Conservation (phyloP, 2,888 invertebrate species). For the Cremastinae sp. region DNA sequence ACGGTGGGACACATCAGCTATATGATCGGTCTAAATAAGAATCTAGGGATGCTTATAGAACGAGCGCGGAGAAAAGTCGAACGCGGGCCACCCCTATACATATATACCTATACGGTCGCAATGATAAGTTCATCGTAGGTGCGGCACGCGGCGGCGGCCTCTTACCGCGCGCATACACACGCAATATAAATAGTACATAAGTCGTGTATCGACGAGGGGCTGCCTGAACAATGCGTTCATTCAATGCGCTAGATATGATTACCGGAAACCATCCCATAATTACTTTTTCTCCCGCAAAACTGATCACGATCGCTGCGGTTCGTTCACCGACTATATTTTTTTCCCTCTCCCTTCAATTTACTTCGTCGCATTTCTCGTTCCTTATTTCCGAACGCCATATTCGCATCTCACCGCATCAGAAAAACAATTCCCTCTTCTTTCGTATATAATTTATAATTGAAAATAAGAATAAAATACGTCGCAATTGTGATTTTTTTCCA, state of each 20-base stretch:
- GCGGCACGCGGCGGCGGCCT: constrained; percentile 2
- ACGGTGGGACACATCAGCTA: constrained; percentile 46
- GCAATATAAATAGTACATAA: constrained; percentile 60
- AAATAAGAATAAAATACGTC: too few species aligned
- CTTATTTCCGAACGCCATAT: not conserved
- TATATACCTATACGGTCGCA: not conserved
- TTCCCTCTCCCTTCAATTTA: too few species aligned
- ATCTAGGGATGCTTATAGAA: constrained; percentile 42
- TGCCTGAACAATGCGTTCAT: constrained; percentile 79
- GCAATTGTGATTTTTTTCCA: not conserved
- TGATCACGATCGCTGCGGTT: constrained; percentile 59
- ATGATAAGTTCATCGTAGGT: not conserved
- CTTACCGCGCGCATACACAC: constrained; percentile 6
- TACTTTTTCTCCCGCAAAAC: constrained; percentile 78
- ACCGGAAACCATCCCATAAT: constrained; percentile 80
- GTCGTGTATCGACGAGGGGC: constrained; percentile 75
- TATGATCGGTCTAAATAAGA: constrained; percentile 9
- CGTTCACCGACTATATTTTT: constrained; percentile 1
- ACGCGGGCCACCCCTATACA: constrained; percentile 23
- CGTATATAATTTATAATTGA: too few species aligned
- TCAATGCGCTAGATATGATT: constrained; percentile 80
- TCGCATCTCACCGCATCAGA: too few species aligned
- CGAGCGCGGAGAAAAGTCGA: constrained; percentile 50
- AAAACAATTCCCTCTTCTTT: too few species aligned
- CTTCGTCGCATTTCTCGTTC: not conserved